These are phyloP conservation scores for Tragelaphus buxtoni DNA, from an alignment of 2,113 vertebrate genomes.

Conservation along the genomic window DNA sequence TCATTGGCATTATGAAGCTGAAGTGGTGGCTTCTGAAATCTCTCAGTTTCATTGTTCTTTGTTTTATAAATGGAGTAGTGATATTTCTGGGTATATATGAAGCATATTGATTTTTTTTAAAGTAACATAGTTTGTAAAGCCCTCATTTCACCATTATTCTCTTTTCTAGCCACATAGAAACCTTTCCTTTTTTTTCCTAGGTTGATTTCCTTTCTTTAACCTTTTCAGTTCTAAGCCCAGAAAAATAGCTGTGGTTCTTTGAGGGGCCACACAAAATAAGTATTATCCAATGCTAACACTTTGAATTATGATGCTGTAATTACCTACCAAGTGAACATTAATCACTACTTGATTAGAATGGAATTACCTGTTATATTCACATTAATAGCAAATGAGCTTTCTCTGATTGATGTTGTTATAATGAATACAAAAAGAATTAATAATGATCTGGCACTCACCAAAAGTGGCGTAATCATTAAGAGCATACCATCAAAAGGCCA, in stretches of 20 bases:
- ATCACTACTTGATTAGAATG: constrained; percentile 65
- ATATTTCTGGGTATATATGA: not conserved
- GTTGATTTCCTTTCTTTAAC: constrained; percentile 9
- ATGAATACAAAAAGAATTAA: constrained; percentile 65
- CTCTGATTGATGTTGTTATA: constrained; percentile 59
- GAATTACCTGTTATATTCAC: constrained; percentile 58
- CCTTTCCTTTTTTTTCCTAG: not conserved
- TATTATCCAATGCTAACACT: not conserved
- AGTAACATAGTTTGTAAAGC: not conserved
- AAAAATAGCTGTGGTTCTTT: constrained; percentile 17
- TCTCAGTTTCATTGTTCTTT: constrained; percentile 13
- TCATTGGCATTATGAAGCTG: not conserved
- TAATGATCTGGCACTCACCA: constrained; percentile 49
- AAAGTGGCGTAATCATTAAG: constrained; percentile 40
- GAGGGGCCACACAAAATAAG: constrained; percentile 47
- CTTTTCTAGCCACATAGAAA: not conserved
- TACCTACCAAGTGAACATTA: constrained; percentile 58
- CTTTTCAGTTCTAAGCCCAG: constrained; percentile 23
- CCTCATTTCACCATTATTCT: not conserved
- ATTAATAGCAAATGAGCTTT: constrained; percentile 53
- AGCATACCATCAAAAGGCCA: constrained; percentile 48
- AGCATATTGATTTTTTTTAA: not conserved
- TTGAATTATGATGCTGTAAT: constrained; percentile 46
- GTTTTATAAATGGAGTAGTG: not conserved
- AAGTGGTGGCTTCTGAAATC: not conserved